Evolutionary conservation across 1,140 invertebrate species (phyloP).

Genomic region (Drosophila obscura): DNA sequence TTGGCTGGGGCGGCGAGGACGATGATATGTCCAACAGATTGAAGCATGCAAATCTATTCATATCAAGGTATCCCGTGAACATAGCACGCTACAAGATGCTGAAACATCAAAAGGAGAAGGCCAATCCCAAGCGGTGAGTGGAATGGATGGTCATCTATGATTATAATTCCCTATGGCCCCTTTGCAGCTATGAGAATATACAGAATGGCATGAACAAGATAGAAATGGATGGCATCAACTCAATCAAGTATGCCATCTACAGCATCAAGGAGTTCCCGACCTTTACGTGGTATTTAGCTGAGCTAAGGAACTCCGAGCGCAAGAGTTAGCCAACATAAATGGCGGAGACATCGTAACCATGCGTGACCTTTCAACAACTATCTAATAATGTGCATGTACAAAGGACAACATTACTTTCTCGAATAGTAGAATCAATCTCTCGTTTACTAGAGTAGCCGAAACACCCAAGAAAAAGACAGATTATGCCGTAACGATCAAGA

Average conservation of each 20-base stretch:
- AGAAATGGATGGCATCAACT: slow-evolving; percentile 93
- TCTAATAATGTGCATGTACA: slow-evolving; percentile 67
- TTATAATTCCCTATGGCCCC: slow-evolving; percentile 9
- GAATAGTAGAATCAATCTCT: slow-evolving; percentile 56
- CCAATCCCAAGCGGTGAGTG: slow-evolving; percentile 93
- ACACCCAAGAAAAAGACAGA: slow-evolving; percentile 17
- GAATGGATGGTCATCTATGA: no score
- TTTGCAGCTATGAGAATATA: slow-evolving; percentile 91
- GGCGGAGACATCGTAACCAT: slow-evolving; percentile 8
- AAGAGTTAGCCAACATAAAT: slow-evolving; percentile 64
- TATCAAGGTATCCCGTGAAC: slow-evolving; percentile 93
- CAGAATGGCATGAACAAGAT: slow-evolving; percentile 92
- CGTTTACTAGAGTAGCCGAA: slow-evolving; percentile 36
- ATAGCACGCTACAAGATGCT: slow-evolving; percentile 96
- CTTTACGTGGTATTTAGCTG: slow-evolving; percentile 91
- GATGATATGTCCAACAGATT: slow-evolving; percentile 95
- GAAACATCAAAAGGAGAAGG: slow-evolving; percentile 93
- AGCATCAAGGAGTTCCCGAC: slow-evolving; percentile 88
- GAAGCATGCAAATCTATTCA: slow-evolving; percentile 90
- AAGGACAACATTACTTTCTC: slow-evolving; percentile 78
- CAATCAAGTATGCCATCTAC: slow-evolving; percentile 91
- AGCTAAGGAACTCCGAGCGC: slow-evolving; percentile 84
- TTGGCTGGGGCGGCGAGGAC: slow-evolving; percentile 97
- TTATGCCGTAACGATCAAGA: slow-evolving; percentile 43
- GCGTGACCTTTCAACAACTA: slow-evolving; percentile 44